A percentile compares a stretch with the other conserved stretches of the same genome.
Evolutionary conservation across 2,888 invertebrate species (phyloP).

Genomic region (Rotaria socialis): DNA sequence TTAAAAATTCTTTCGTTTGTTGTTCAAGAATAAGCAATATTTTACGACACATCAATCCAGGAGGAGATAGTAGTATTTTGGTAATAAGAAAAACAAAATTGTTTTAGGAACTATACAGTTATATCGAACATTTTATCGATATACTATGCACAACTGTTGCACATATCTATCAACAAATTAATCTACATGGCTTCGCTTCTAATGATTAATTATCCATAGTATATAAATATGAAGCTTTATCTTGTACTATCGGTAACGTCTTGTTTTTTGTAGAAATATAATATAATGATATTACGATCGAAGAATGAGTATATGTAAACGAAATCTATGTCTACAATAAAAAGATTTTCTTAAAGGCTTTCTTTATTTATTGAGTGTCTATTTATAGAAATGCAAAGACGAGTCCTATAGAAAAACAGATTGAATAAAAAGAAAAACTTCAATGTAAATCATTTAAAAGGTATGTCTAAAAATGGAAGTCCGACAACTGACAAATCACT

Average conservation of each 20-base stretch:
- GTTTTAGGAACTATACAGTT: conserved; percentile 90
- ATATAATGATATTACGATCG: conserved; percentile 90
- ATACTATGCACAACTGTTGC: conserved; percentile 87
- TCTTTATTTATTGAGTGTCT: background rate
- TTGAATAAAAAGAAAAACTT: conserved; percentile 66
- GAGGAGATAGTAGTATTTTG: conserved; percentile 95
- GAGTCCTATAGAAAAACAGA: conserved; percentile 76
- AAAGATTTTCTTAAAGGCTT: background rate
- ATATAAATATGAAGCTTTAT: conserved; percentile 47
- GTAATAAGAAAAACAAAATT: conserved; percentile 78
- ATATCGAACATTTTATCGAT: conserved; percentile 81
- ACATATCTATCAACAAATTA: conserved; percentile 67
- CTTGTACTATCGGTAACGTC: background rate
- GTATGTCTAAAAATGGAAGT: conserved; percentile 55
- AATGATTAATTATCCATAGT: conserved; percentile 77
- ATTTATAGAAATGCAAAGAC: conserved; percentile 66
- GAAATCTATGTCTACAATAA: conserved; percentile 69
- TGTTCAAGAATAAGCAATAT: background rate
- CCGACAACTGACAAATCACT: background rate
- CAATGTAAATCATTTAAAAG: conserved; percentile 86
- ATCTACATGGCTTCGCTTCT: conserved; percentile 76
- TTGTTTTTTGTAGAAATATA: conserved; percentile 71
- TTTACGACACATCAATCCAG: conserved; percentile 70
- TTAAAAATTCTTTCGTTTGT: background rate
- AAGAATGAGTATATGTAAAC: conserved; percentile 91